Conservation (phyloP, 64 coral and sea anemone species). For the Montipora sp. region DNA sequence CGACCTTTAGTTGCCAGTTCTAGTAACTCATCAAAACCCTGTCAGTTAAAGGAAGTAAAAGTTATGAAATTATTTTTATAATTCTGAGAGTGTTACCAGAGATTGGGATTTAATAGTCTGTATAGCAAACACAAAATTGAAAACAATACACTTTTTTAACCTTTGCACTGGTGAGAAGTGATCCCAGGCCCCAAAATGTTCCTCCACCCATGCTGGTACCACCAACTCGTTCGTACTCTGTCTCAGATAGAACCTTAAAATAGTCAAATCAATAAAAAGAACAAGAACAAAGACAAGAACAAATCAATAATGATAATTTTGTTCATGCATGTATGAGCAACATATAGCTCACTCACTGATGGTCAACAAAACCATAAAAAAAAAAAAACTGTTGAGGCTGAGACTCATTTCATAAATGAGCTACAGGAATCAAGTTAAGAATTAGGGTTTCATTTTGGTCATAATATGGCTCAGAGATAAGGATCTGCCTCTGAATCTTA, state of each 20-base stretch:
- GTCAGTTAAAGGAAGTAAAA: not conserved
- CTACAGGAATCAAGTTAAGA: too few relatives aligned
- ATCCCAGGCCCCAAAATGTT: conserved; percentile 97
- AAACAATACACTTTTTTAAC: conserved; percentile 7
- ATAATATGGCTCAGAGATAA: too few relatives aligned
- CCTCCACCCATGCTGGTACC: conserved; percentile 97
- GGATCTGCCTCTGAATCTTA: too few relatives aligned
- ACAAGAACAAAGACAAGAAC: not conserved
- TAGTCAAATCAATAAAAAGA: not conserved
- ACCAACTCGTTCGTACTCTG: conserved; percentile 84
- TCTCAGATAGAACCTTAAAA: conserved; percentile 79
- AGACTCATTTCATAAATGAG: too few relatives aligned
- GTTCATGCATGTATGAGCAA: too few relatives aligned
- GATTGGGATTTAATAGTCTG: too few relatives aligned
- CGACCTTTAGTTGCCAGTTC: conserved; percentile 90
- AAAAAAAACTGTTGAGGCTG: too few relatives aligned
- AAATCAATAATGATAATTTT: not conserved
- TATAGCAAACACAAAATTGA: not conserved
- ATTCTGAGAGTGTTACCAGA: too few relatives aligned
- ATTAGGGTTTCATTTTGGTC: too few relatives aligned
- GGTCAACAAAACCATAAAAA: too few relatives aligned
- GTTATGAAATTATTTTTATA: too few relatives aligned
- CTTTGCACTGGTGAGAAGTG: conserved; percentile 91
- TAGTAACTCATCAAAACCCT: conserved; percentile 98
- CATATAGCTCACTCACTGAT: too few relatives aligned